phyloP scores from a whole-genome alignment of 2,888 invertebrate species.

The Rhodophaea formosa region DNA sequence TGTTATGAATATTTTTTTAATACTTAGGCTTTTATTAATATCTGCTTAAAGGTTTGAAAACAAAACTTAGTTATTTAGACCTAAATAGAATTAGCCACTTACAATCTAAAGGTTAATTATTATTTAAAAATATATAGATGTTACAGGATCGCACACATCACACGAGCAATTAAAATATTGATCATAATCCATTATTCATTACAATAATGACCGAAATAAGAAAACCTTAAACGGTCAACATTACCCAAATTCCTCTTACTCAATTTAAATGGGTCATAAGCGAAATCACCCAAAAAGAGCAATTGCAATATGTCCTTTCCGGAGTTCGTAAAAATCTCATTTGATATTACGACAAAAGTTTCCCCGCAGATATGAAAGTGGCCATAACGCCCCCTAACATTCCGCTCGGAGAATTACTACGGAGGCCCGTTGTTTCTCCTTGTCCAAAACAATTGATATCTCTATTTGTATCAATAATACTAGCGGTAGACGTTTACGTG shows the following conservation, averaged over 20 bases:
- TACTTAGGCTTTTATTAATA: too few relatives aligned
- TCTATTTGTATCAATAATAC: conserved; percentile 81
- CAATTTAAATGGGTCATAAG: conserved; percentile 6
- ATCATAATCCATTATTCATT: too few relatives aligned
- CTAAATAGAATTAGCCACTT: too few relatives aligned
- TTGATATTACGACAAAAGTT: conserved; percentile 48
- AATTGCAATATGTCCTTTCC: conserved; percentile 48
- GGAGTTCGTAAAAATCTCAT: conserved; percentile 55
- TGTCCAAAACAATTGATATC: conserved; percentile 80
- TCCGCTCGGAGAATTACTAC: conserved; percentile 58
- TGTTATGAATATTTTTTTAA: too few relatives aligned
- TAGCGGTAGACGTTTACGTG: conserved; percentile 74
- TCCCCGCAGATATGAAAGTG: conserved; percentile 51
- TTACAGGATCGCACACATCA: too few relatives aligned
- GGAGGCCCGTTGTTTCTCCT: conserved; percentile 66
- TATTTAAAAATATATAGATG: too few relatives aligned
- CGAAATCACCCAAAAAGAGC: conserved; percentile 46
- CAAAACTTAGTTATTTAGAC: too few relatives aligned
- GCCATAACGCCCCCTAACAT: conserved; percentile 54
- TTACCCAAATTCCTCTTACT: neutral
- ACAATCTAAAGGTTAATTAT: too few relatives aligned
- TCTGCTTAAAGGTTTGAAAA: too few relatives aligned
- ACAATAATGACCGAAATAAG: neutral
- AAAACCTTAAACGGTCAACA: neutral
- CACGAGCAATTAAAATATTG: too few relatives aligned